phyloP scores from a whole-genome alignment of 37 sponge, comb jelly and placozoan genomes.

The Bolinopsis microptera region DNA sequence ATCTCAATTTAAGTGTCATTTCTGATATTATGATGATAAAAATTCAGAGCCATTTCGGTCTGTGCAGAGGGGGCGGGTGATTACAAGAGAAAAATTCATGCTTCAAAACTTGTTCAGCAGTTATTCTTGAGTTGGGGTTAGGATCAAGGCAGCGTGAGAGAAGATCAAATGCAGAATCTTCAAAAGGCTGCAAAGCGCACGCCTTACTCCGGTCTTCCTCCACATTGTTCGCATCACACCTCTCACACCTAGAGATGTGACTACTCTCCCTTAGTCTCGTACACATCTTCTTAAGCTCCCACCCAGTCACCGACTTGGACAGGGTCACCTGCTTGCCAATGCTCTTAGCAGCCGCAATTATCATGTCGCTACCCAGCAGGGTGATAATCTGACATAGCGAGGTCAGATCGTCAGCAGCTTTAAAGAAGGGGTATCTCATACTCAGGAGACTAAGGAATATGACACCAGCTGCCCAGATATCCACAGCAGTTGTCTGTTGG shows the following conservation, averaged over 20 bases:
- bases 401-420: constrained; percentile 88
- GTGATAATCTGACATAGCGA: constrained; percentile 83
- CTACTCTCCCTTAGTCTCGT: constrained; percentile 33
- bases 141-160: constrained; percentile 78
- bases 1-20: no score
- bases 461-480: constrained; percentile 63
- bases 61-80: constrained; percentile 8
- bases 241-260: constrained; percentile 57
- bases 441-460: constrained; percentile 84
- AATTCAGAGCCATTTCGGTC: neutral
- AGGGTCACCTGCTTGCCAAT: constrained; percentile 61
- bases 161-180: constrained; percentile 79
- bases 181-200: constrained; percentile 64
- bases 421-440: constrained; percentile 93
- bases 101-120: constrained; percentile 75
- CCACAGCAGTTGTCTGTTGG: constrained; percentile 66
- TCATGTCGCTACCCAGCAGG: constrained; percentile 68
- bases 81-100: constrained; percentile 72
- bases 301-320: constrained; percentile 4
- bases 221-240: constrained; percentile 9
- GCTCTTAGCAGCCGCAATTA: constrained; percentile 61
- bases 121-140: constrained; percentile 75
- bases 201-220: constrained; percentile 6
- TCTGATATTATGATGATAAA: no score
- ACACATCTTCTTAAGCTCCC: constrained; percentile 45